Base-by-base conservation (phyloP, 2,888 invertebrate species). In the Hanleya hanleyi region DNA sequence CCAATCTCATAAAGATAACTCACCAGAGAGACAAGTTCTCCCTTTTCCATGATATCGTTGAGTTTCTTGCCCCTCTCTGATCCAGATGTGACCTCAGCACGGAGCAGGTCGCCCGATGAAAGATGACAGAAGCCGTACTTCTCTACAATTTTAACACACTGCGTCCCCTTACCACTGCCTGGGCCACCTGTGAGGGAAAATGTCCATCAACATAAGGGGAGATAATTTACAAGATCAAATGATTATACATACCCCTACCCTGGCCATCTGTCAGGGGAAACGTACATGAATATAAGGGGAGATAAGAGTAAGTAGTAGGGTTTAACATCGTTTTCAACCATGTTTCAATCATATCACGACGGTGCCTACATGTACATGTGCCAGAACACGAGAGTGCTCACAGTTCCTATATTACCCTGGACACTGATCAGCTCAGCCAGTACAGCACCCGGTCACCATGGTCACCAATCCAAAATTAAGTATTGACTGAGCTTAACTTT, bases 131-230 rank as follows among this genome's bases (percentile, higher is more conserved):
- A 97, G 22, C 96, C 96, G 91, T 97, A 98, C 91, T 96, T 96
- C 76, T 93, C 94, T 18, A 97, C 96, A 87, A 98, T 96, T 89
- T 93, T 94, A 81, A 95, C 96, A 92, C 98, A 98, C 91, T 98
- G 97, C 2, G 98, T 98, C 49, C 98, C 98, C 91, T 98, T 98
- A 75, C 98, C 96, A 49, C 96, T 97, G 1, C 98, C 98, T 0
- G 98, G 98, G 0, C 98, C 98, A 69, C 98, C 98, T 91, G 87
- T 2, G 77, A n/a, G 38, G n/a, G n/a, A n/a, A 49, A 51, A 33
- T 37, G 37, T 33, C 74, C 22, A 18, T 29, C n/a, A n/a, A n/a
- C n/a, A n/a, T n/a, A n/a, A n/a, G n/a, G n/a, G n/a, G 9, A 41
- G 18, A 41, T 15, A 41, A 18, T 15, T 15, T 15, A 15, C 18